Conservation (phyloP, 2,113 vertebrate species). For the Hemichromis elongatus region DNA sequence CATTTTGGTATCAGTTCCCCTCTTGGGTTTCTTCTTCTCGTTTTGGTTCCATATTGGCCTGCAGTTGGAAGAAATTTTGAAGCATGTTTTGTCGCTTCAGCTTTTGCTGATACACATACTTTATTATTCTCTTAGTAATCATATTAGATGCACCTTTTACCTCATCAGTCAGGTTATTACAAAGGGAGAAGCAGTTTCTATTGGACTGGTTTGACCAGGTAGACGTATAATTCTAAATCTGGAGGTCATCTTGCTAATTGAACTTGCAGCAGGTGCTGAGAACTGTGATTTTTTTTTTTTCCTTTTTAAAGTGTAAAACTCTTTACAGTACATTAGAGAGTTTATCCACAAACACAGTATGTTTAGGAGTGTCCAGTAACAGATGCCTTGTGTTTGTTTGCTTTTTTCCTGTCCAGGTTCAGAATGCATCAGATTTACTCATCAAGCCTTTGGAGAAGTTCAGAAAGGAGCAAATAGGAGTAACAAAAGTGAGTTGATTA, state of each 20-base stretch:
- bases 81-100: not conserved
- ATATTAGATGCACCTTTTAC: not conserved
- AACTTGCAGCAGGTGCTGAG: not conserved
- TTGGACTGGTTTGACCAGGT: conserved; percentile 30
- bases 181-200: not conserved
- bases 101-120: not conserved
- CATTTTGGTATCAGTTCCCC: not conserved
- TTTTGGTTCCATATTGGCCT: not conserved
- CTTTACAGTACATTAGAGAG: not conserved
- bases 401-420: conserved; percentile 75
- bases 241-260: not conserved
- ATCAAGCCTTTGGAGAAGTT: conserved; percentile 97
- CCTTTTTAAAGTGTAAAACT: not conserved
- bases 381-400: not conserved
- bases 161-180: not conserved
- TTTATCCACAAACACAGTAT: not conserved
- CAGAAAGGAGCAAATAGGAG: conserved; percentile 91
- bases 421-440: conserved; percentile 91
- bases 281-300: not conserved
- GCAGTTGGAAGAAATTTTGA: not conserved
- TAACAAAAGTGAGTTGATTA: conserved; percentile 84
- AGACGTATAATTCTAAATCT: not conserved
- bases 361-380: not conserved
- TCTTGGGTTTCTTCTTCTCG: not conserved
- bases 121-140: not conserved